A percentile compares a stretch with the other conserved stretches of the same genome.
Conservation (phyloP, 2,888 invertebrate species). For the Pinctada fucata region DNA sequence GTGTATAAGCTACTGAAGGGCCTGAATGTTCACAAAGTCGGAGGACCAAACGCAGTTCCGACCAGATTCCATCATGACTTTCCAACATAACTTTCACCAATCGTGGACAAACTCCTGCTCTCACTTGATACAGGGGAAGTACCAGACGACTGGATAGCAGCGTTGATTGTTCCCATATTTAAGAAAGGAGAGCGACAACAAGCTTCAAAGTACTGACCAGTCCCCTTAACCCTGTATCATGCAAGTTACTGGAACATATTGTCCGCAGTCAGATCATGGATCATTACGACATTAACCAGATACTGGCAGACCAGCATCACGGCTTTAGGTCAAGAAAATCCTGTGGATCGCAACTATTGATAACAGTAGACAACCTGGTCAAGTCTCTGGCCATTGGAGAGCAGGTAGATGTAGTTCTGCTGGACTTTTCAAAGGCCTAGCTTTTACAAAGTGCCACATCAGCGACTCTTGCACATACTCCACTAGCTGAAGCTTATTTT, state of each 20-base stretch:
- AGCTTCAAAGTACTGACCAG: constrained; percentile 24
- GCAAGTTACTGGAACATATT: constrained; percentile 33
- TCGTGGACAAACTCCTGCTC: constrained; percentile 24
- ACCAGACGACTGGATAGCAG: constrained; percentile 31
- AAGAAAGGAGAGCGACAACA: constrained; percentile 34
- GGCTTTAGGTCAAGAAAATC: background rate
- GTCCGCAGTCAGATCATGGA: constrained; percentile 34
- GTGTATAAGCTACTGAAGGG: constrained; percentile 22
- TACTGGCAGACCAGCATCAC: constrained; percentile 31
- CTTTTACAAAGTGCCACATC: constrained; percentile 18
- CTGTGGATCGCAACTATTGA: background rate
- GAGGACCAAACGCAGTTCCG: constrained; percentile 23
- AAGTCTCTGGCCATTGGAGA: background rate
- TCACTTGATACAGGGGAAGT: constrained; percentile 25
- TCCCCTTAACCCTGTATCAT: constrained; percentile 14
- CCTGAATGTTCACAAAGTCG: constrained; percentile 30
- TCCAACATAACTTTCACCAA: constrained; percentile 20
- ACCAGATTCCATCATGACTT: constrained; percentile 13
- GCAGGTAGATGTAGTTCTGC: constrained; percentile 11
- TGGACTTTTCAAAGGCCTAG: constrained; percentile 23
- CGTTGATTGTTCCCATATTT: constrained; percentile 30
- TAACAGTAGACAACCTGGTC: constrained; percentile 8
- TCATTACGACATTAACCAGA: constrained; percentile 26
- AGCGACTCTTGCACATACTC: background rate
- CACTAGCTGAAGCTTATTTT: too few relatives aligned